phyloP scores from a whole-genome alignment of 2,888 invertebrate species.

The Helicoverpa assulta region DNA sequence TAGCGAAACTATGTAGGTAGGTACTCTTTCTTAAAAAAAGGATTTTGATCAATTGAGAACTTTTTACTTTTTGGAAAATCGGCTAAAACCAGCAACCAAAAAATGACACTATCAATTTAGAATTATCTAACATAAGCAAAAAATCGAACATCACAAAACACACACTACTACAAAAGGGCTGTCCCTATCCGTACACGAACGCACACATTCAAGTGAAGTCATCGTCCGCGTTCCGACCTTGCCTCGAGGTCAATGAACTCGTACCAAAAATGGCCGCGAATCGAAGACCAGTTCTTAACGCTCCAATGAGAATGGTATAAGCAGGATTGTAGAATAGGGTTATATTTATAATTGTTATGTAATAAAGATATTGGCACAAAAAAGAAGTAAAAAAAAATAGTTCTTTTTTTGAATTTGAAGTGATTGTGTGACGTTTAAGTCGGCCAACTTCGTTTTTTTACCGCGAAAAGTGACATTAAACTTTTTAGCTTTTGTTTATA shows the following conservation, averaged over 20 bases:
- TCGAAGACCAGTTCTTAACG: conserved; percentile 59
- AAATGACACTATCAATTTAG: conserved; percentile 4
- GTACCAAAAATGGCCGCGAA: conserved; percentile 75
- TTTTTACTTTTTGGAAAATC: no score
- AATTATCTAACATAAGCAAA: conserved; percentile 6
- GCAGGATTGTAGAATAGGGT: conserved; percentile 5
- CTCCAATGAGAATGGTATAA: conserved; percentile 32
- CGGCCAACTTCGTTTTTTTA: not conserved
- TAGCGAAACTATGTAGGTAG: no score
- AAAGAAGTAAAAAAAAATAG: not conserved
- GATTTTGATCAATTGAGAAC: no score
- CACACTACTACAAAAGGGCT: conserved; percentile 26
- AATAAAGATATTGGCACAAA: not conserved
- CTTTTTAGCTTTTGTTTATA: not conserved
- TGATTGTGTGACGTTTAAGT: not conserved
- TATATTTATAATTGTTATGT: not conserved
- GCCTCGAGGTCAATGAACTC: conserved; percentile 79
- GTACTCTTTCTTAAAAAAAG: no score
- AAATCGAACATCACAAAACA: not conserved
- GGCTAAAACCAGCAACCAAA: not conserved
- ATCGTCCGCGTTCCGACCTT: conserved; percentile 84
- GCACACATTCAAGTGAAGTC: conserved; percentile 65
- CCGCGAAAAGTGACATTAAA: not conserved
- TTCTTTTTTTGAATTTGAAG: not conserved
- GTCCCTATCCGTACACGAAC: conserved; percentile 25